Base-by-base conservation (phyloP, 2,888 invertebrate genomes). In the Tricholauxania praeusta region DNA sequence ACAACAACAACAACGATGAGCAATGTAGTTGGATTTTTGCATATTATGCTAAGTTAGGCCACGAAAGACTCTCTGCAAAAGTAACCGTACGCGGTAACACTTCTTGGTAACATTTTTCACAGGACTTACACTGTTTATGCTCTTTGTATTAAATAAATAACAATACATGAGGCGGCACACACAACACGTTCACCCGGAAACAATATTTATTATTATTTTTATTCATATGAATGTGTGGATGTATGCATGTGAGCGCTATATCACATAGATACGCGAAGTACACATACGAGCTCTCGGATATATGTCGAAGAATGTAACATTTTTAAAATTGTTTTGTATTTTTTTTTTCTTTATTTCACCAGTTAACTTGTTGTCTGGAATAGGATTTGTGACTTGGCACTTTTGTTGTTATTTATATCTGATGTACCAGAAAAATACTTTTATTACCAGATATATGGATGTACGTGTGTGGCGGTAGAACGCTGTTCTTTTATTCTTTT, bases 401-500 rank as follows among this genome's bases (percentile, higher is more conserved):
- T 68, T 66, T 48, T 70, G 32, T 52, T 64, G 49, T 74, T 66
- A 17, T 65, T 39, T 73, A 47, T 81, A 83, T 84, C 74, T 74
- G 84, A 83, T 84, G 85, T 79, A 65, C 81, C 78, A 80, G 73
- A 82, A 77, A 79, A 76, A 74, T 75, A 74, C 71, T 78, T 78
- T 79, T 77, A 72, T 48, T 71, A 48, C 48, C 28, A 28, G 28
- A 28, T 28, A 28, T 39, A 10, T 6, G 22, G 12, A 28, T 19
- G 59, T 59, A 22, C 17, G 22, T 48, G 28, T 28, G 17, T 32
- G 39, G n/a, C 12, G 51, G 49, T 32, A 19, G 19, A 53, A 6
- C 59, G 22, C 5, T 28, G 64, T 39, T 62, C 47, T 39, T 12
- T 39, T 28, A 22, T 7, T 12, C 32, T 60, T 57, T 53, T 22